phyloP scores from a whole-genome alignment of 2,888 invertebrate species.

The Iphiclides podalirius region DNA sequence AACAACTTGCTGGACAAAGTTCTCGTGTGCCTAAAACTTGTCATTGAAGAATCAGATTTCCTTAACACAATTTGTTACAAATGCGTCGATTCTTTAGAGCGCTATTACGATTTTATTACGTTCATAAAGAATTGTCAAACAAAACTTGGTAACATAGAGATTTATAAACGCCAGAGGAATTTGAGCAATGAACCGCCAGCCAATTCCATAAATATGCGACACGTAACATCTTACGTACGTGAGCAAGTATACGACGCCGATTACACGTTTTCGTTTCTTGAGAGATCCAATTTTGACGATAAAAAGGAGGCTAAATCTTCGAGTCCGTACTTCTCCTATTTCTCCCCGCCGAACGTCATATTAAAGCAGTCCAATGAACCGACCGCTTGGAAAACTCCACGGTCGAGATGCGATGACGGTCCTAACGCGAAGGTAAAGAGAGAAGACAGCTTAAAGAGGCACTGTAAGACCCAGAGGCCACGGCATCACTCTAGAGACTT shows the following conservation, averaged over 20 bases:
- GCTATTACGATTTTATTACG: conserved; percentile 56
- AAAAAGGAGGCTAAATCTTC: conserved; percentile 48
- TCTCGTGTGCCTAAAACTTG: conserved; percentile 55
- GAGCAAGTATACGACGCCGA: conserved; percentile 61
- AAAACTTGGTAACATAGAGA: conserved; percentile 33
- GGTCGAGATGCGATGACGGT: conserved; percentile 30
- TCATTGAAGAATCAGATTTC: conserved; percentile 56
- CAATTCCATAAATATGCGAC: conserved; percentile 37
- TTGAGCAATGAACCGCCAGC: conserved; percentile 22
- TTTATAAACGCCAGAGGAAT: conserved; percentile 37
- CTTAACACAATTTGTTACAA: conserved; percentile 60
- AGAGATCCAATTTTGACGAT: conserved; percentile 48
- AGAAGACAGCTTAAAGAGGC: conserved; percentile 24
- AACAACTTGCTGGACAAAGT: conserved; percentile 61
- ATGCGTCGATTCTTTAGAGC: conserved; percentile 61
- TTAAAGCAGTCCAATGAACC: conserved; percentile 40
- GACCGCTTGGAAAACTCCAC: conserved; percentile 53
- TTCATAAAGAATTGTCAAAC: conserved; percentile 57
- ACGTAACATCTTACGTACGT: conserved; percentile 54
- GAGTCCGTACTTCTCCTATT: conserved; percentile 65
- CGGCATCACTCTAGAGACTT: conserved; percentile 60
- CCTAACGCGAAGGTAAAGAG: conserved; percentile 31
- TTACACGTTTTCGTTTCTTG: conserved; percentile 63
- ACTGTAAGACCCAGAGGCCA: conserved; percentile 36
- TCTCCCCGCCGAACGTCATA: conserved; percentile 49